These are phyloP conservation scores for Alfaro cultratus DNA, from an alignment of 2,797 vertebrate species.

Conservation along the genomic window DNA sequence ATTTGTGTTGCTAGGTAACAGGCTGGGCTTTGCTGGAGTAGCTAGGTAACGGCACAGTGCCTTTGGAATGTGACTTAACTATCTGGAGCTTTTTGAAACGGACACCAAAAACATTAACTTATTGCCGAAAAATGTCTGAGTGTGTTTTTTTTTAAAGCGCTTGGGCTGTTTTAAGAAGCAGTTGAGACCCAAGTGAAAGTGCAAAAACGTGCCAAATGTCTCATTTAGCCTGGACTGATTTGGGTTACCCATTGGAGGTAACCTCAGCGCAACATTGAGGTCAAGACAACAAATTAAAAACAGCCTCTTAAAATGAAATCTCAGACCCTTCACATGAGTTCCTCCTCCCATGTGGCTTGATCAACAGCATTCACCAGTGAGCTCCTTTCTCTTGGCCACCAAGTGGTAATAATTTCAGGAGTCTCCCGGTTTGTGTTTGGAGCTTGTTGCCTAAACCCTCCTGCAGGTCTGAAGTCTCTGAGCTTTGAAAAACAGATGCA, in stretches of 20 bases:
- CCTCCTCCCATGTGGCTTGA: slow-evolving; percentile 30
- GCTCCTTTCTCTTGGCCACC: slow-evolving; percentile 12
- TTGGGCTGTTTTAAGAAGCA: too few species aligned
- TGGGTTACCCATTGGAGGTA: not conserved
- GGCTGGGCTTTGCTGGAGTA: too few species aligned
- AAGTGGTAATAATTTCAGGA: slow-evolving; percentile 25
- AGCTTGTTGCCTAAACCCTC: slow-evolving; percentile 32
- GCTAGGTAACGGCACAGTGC: too few species aligned
- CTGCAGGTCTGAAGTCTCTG: slow-evolving; percentile 41
- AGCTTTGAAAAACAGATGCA: slow-evolving; percentile 74
- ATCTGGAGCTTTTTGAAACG: too few species aligned
- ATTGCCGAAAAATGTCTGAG: too few species aligned
- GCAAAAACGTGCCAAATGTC: too few species aligned
- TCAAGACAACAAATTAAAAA: slow-evolving; percentile 16
- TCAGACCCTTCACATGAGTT: slow-evolving; percentile 26
- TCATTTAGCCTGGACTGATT: not conserved
- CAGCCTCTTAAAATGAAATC: slow-evolving; percentile 29
- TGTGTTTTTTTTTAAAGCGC: too few species aligned
- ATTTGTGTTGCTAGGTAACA: too few species aligned
- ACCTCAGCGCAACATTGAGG: slow-evolving; percentile 8
- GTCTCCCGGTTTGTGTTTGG: slow-evolving; percentile 8
- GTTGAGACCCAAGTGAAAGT: too few species aligned
- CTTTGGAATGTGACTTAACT: too few species aligned
- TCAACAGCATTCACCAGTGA: slow-evolving; percentile 31
- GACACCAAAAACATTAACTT: too few species aligned